These are phyloP conservation scores for Polymixis flavicincta DNA, from an alignment of 2,888 invertebrate species.

Conservation along the genomic window DNA sequence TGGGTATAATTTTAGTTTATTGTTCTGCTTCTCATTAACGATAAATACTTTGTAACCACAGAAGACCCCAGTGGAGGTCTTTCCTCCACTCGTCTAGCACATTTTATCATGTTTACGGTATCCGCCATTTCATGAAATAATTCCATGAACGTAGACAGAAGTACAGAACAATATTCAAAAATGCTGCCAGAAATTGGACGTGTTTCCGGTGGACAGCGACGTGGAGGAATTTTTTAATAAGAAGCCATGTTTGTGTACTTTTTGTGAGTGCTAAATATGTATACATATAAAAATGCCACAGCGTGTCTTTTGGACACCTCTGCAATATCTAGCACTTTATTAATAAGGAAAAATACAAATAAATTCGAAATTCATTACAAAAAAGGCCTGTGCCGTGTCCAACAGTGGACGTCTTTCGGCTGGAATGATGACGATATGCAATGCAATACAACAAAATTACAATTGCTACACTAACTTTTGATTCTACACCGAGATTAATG, in stretches of 20 bases:
- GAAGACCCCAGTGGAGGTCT: neutral
- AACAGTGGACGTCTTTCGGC: too few relatives aligned
- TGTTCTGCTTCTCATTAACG: neutral
- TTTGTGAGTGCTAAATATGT: constrained; percentile 3
- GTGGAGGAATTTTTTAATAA: constrained; percentile 42
- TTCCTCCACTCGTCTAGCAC: neutral
- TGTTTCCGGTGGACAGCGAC: constrained; percentile 45
- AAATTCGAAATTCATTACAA: neutral
- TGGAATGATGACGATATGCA: neutral
- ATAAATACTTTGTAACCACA: neutral
- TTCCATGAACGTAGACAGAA: constrained; percentile 30
- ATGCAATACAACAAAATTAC: neutral
- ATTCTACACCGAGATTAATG: constrained; percentile 27
- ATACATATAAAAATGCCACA: too few relatives aligned
- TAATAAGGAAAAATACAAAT: neutral
- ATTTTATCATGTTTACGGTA: constrained; percentile 8
- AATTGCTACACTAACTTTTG: constrained; percentile 10
- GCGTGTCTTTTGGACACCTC: neutral
- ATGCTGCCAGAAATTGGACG: constrained; percentile 56
- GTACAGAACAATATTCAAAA: constrained; percentile 39
- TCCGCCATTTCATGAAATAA: constrained; percentile 23
- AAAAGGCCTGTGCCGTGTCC: too few relatives aligned
- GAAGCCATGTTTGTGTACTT: constrained; percentile 4
- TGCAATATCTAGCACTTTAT: too few relatives aligned
- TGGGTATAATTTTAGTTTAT: neutral